Evolutionary conservation across 2,113 vertebrate genomes (phyloP).

Genomic region (Lipophrys pholis): DNA sequence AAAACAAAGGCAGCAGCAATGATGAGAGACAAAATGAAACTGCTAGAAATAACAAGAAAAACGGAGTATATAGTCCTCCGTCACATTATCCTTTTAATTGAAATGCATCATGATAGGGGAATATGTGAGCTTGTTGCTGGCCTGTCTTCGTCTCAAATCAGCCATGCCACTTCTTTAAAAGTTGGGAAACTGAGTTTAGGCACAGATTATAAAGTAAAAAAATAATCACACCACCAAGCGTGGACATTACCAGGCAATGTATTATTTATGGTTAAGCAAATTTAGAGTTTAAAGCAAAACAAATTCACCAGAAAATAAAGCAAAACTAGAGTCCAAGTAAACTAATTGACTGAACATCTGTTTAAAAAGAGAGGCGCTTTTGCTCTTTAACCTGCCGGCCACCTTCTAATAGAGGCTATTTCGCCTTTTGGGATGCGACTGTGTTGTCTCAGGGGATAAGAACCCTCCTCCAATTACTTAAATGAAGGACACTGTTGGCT

Average conservation of each 20-base stretch:
- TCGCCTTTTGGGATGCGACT: slow-evolving; percentile 4
- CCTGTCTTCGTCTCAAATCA: background rate
- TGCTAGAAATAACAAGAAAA: slow-evolving; percentile 11
- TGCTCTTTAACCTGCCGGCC: slow-evolving; percentile 1
- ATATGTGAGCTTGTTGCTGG: background rate
- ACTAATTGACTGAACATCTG: background rate
- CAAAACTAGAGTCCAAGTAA: background rate
- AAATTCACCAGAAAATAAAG: too few relatives aligned
- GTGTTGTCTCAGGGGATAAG: too few relatives aligned
- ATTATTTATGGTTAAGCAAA: too few relatives aligned
- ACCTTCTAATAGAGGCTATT: background rate
- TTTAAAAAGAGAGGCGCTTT: background rate
- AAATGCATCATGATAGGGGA: slow-evolving; percentile 11
- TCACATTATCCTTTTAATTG: slow-evolving; percentile 27
- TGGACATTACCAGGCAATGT: too few relatives aligned
- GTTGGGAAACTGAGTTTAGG: slow-evolving; percentile 1
- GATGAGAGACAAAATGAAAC: slow-evolving; percentile 15
- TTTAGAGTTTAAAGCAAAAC: too few relatives aligned
- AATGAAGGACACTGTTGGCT: slow-evolving; percentile 4
- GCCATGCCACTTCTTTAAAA: background rate
- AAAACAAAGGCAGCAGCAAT: slow-evolving; percentile 1
- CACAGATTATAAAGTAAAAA: too few relatives aligned
- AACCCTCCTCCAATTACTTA: too few relatives aligned
- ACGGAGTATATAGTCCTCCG: slow-evolving; percentile 5
- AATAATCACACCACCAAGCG: too few relatives aligned